phyloP scores from a whole-genome alignment of 2,888 invertebrate genomes.

The Cylindroiulus punctatus region DNA sequence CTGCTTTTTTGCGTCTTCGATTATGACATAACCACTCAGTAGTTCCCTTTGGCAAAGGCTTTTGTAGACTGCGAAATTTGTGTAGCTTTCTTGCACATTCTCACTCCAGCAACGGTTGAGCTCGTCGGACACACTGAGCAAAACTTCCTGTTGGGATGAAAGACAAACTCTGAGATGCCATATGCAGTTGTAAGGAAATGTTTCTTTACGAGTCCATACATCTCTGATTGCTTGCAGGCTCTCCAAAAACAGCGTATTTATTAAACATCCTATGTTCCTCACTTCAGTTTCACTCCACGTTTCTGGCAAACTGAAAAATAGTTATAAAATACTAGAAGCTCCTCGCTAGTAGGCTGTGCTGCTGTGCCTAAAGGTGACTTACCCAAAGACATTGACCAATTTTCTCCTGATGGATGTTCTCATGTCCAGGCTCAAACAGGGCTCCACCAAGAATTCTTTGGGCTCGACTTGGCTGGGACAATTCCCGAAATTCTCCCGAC shows the following conservation, averaged over 20 bases:
- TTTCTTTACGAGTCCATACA: not conserved
- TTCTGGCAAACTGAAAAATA: conserved; percentile 49
- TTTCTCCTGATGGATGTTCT: conserved; percentile 48
- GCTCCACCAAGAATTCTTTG: not conserved
- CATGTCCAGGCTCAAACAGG: conserved; percentile 46
- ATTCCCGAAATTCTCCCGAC: not conserved
- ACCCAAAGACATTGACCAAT: conserved; percentile 45
- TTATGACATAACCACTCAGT: conserved; percentile 13
- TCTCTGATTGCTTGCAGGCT: conserved; percentile 40
- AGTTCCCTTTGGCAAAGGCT: conserved; percentile 48
- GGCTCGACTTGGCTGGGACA: not conserved
- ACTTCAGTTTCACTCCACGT: conserved; percentile 52
- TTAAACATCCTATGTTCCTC: conserved; percentile 39
- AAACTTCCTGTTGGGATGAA: not conserved
- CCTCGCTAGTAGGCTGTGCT: not conserved
- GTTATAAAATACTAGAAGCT: not conserved
- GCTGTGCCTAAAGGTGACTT: not conserved
- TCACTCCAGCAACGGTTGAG: conserved; percentile 43
- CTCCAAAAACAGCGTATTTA: conserved; percentile 51
- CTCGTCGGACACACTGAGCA: conserved; percentile 33
- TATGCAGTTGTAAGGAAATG: not conserved
- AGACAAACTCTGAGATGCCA: conserved; percentile 8
- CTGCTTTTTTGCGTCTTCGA: conserved; percentile 48
- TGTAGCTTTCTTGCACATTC: not conserved
- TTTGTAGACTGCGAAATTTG: conserved; percentile 16